Base-by-base conservation (phyloP, 1,140 invertebrate genomes). In the Platyscapa corneri region DNA sequence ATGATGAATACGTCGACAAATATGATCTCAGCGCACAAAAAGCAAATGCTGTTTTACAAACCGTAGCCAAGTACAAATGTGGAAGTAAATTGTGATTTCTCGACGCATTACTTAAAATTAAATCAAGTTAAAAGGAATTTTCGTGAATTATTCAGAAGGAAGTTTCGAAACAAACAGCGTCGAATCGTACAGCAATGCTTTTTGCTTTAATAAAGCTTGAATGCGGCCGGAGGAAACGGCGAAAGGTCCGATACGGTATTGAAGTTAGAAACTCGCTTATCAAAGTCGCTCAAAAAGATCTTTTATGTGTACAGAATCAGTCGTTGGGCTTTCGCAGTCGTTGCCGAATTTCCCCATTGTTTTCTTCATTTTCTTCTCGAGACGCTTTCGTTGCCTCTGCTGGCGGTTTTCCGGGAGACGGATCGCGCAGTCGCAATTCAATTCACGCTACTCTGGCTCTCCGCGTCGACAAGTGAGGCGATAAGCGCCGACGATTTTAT, bases 401-500 rank as follows among this genome's bases (percentile, higher is more conserved):
- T n/a, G n/a, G n/a, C n/a, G n/a, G n/a, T n/a, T n/a, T n/a, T n/a
- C n/a, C n/a, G n/a, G n/a, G 32, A 46, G 67, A 56, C 42, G 23
- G 8, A 72, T 46, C 46, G 16, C 60, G n/a, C 27, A 53, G 46
- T 75, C 34, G 75, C 75, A 77, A 83, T 83, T 65, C 46, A 75
- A 79, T 84, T 78, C 30, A 60, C 83, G 83, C 76, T 37, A 75
- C 37, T 53, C 23, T 46, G 75, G 72, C 30, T 39, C 60, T n/a
- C n/a, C n/a, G 23, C 75, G 74, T 67, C 56, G 60, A 39, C 74
- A 78, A 27, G 64, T n/a, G 34, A 49, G 72, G 82, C 60, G 79
- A 82, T 82, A 77, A 82, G 84, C 70, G 84, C 49, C 84, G 84
- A 82, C 79, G 84, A 86, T 86, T 82, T 86, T 82, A 86, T 86